Conservation (phyloP, 2,797 vertebrate genomes). For the Antrozous pallidus region DNA sequence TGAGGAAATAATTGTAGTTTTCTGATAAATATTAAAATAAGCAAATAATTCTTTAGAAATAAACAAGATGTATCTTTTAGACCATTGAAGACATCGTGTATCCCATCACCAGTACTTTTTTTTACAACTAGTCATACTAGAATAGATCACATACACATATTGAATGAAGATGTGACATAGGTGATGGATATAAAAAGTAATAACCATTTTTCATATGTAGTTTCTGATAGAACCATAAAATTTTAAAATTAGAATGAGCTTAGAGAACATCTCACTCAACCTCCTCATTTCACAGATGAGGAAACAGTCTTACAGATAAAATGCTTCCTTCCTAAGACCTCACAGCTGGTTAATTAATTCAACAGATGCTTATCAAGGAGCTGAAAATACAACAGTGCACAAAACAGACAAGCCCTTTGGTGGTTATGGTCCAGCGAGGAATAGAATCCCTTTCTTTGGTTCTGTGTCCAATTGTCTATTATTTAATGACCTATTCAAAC, state of each 20-base stretch:
- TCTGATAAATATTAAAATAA: neutral
- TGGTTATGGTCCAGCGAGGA: neutral
- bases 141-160: neutral
- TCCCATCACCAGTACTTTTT: neutral
- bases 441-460: neutral
- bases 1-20: slow-evolving; percentile 6
- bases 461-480: neutral
- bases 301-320: neutral
- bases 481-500: neutral
- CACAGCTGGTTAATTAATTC: neutral
- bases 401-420: neutral
- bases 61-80: neutral
- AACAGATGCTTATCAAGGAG: neutral
- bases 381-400: neutral
- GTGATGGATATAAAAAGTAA: neutral
- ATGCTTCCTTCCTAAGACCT: neutral
- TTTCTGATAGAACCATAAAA: neutral
- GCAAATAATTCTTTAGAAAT: neutral
- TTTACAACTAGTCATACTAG: neutral
- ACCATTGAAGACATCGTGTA: neutral
- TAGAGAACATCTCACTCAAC: neutral
- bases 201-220: neutral
- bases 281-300: neutral
- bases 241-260: neutral
- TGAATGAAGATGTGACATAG: neutral